Conservation (phyloP, 2,113 vertebrate species). For the Charina bottae region DNA sequence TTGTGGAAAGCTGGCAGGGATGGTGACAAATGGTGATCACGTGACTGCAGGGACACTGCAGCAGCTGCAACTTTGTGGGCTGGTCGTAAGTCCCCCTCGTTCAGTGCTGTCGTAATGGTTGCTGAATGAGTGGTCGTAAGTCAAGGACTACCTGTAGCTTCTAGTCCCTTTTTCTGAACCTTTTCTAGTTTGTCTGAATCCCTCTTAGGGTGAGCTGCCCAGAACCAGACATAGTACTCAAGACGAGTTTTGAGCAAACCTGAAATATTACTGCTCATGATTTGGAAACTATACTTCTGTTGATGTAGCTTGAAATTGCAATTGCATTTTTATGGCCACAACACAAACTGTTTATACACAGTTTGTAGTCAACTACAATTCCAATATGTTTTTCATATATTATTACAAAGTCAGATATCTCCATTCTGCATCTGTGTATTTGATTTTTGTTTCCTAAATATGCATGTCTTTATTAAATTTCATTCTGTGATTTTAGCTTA, state of each 20-base stretch:
- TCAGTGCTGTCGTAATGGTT: not conserved
- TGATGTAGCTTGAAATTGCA: conserved; percentile 1
- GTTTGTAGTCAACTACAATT: not conserved
- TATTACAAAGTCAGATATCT: not conserved
- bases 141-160: not conserved
- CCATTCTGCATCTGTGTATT: not conserved
- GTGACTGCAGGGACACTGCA: not conserved
- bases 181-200: not conserved
- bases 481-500: not conserved
- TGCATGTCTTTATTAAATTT: not conserved
- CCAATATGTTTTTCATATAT: not conserved
- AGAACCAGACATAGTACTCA: not conserved
- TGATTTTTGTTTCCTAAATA: not conserved
- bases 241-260: not conserved
- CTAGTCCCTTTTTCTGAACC: not conserved
- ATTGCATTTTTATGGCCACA: not conserved
- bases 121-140: not conserved
- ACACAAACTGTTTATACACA: not conserved
- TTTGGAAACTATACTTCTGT: not conserved
- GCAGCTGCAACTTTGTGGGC: not conserved
- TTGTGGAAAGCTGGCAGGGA: no score
- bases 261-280: not conserved
- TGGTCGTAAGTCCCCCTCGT: not conserved
- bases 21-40: not conserved
- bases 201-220: not conserved